Evolutionary conservation across 2,888 invertebrate species (phyloP), one percentile per base, ranked within the genome.

Genomic region (Coenonympha glycerion): DNA sequence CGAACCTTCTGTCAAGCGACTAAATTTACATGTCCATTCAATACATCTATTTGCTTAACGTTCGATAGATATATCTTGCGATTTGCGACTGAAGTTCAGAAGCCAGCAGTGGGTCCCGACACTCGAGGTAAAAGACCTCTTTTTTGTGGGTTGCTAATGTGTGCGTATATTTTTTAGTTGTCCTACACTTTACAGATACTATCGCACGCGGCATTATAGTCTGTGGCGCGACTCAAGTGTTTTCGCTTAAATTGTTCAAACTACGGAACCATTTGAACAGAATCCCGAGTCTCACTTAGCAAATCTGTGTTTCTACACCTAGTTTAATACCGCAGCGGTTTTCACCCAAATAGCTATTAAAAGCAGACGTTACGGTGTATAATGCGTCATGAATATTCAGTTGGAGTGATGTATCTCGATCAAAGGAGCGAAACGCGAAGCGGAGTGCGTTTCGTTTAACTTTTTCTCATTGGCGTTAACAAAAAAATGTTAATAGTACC

Each of bases 401-500:
- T 51, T 52, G 9, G 42, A 26, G 26, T 46, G 50, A 50, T 45
- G 45, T 24, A 22, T 24, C 45, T 45, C 42, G 31, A 21, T 42
- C 24, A 24, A 45, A 34, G 16, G 24, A 39, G 44, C 33, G 37
- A 33, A 47, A 28, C 51, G 37, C 44, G 19, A 33, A 47, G 31
- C n/a, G 34, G 26, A 41, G 21, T 48, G 47, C 31, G 33, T 52
- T 57, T 52, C 52, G 36, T 40, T 53, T 55, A 55, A 56, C 49
- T 59, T 70, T 76, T 79, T 79, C 71, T 63, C 66, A 26, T 62
- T 51, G 66, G 61, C 55, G 54, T 57, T 68, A 67, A 73, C 76
- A 79, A 77, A 77, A 73, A 68, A 66, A 67, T 69, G 64, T 69
- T 77, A 76, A 79, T 74, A 68, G 69, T 61, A 57, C 58, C 66